Conservation (phyloP, 2,113 vertebrate species). For the Myanophis thanlyinensis region DNA sequence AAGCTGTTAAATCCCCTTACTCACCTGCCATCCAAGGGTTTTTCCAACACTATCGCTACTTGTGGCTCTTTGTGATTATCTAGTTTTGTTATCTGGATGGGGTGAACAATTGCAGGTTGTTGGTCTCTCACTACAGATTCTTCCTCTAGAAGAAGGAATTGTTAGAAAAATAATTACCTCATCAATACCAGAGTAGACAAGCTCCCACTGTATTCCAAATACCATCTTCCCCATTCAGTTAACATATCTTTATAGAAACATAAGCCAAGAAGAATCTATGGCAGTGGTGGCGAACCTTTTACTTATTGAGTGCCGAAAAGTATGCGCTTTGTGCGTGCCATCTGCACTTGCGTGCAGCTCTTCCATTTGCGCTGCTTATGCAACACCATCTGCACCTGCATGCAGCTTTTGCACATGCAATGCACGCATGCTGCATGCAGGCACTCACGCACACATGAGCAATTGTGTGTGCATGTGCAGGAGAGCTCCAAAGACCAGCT, state of each 20-base stretch:
- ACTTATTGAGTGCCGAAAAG: no score
- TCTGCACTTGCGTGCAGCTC: no score
- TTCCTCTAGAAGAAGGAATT: slow-evolving; percentile 58
- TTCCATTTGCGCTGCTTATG: no score
- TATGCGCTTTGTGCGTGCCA: no score
- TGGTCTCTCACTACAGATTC: slow-evolving; percentile 21
- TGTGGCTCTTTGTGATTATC: slow-evolving; percentile 44
- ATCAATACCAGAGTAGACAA: not conserved
- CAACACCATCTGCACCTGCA: no score
- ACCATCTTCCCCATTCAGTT: not conserved
- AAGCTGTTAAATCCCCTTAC: slow-evolving; percentile 39
- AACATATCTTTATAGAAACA: not conserved
- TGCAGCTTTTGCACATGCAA: no score
- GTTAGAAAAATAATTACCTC: not conserved
- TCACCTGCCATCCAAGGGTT: slow-evolving; percentile 77
- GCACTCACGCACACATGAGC: no score
- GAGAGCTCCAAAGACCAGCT: no score
- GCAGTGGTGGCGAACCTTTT: no score
- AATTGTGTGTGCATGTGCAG: no score
- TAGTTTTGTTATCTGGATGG: slow-evolving; percentile 78
- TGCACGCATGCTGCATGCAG: no score
- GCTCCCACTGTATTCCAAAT: not conserved
- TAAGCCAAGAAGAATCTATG: not conserved
- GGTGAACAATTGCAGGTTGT: slow-evolving; percentile 61
- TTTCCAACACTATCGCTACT: slow-evolving; percentile 74